phyloP scores from a whole-genome alignment of 2,888 invertebrate species.

The Bruchidius siliquastri region DNA sequence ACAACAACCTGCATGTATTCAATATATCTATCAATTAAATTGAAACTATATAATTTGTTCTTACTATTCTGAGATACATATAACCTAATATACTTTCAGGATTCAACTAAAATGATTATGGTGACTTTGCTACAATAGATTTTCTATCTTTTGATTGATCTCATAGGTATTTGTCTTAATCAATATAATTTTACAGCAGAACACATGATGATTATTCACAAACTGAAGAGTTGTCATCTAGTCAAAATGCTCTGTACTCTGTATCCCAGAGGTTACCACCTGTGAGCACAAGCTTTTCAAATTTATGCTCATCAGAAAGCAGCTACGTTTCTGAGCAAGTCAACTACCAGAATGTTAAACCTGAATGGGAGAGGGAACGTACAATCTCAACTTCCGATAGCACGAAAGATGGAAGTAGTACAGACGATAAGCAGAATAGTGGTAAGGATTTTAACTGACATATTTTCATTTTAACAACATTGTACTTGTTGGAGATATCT shows the following conservation, averaged over 20 bases:
- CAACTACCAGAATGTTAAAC: conserved; percentile 19
- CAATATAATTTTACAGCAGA: conserved; percentile 2
- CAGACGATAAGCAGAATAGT: conserved; percentile 35
- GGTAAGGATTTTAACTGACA: conserved; percentile 27
- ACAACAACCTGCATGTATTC: no score
- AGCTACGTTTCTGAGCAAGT: conserved; percentile 23
- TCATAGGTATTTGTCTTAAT: no score
- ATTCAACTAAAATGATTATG: no score
- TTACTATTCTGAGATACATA: no score
- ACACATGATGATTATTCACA: conserved; percentile 37
- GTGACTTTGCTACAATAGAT: no score
- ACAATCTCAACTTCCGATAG: conserved; percentile 28
- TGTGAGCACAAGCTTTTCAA: conserved; percentile 40
- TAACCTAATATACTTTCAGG: no score
- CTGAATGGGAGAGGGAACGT: conserved; percentile 38
- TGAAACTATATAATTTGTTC: no score
- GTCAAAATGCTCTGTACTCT: conserved; percentile 49
- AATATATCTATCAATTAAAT: no score
- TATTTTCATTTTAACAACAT: no score
- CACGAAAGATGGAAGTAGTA: conserved; percentile 30
- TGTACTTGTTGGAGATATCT: no score
- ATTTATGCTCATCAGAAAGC: conserved; percentile 32
- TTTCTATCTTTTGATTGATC: no score
- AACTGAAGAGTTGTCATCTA: conserved; percentile 35
- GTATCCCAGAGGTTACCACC: conserved; percentile 58